Evolutionary conservation across 1,140 invertebrate genomes (phyloP).

Genomic region (Plectus sambesii): DNA sequence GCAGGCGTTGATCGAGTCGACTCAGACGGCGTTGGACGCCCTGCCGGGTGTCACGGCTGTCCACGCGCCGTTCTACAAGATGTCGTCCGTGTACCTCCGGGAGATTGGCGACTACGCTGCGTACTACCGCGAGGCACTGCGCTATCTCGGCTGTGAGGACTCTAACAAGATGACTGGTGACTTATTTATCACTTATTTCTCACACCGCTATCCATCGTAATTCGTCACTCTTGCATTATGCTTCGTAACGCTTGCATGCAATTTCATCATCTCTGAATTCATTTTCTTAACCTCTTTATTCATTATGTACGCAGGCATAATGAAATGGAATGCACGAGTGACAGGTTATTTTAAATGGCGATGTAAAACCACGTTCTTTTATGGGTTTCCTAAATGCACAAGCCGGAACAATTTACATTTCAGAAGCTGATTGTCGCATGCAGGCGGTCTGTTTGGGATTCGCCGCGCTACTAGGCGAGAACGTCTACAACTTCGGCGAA

Average conservation of each 20-base stretch:
- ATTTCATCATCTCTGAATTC: too few relatives aligned
- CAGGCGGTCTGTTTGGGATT: conserved; percentile 81
- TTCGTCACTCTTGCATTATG: too few relatives aligned
- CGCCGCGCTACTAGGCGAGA: conserved; percentile 82
- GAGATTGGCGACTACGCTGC: conserved; percentile 73
- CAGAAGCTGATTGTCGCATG: conserved; percentile 59
- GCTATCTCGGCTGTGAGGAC: conserved; percentile 83
- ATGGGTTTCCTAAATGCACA: too few relatives aligned
- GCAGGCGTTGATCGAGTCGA: conserved; percentile 72
- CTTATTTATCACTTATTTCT: too few relatives aligned
- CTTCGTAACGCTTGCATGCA: too few relatives aligned
- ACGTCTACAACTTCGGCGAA: conserved; percentile 94
- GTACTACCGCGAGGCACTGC: conserved; percentile 86
- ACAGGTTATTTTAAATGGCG: too few relatives aligned
- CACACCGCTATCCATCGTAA: too few relatives aligned
- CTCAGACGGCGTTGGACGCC: conserved; percentile 71
- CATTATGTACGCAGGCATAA: too few relatives aligned
- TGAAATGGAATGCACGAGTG: too few relatives aligned
- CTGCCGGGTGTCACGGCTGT: conserved; percentile 81
- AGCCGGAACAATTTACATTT: conserved; percentile 51
- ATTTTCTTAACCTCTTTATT: too few relatives aligned
- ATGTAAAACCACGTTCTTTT: too few relatives aligned
- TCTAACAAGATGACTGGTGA: conserved; percentile 55
- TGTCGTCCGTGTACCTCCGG: conserved; percentile 78
- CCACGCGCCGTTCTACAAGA: conserved; percentile 83